Evolutionary conservation across 2,888 invertebrate genomes (phyloP).

Genomic region (Malachius bipustulatus): DNA sequence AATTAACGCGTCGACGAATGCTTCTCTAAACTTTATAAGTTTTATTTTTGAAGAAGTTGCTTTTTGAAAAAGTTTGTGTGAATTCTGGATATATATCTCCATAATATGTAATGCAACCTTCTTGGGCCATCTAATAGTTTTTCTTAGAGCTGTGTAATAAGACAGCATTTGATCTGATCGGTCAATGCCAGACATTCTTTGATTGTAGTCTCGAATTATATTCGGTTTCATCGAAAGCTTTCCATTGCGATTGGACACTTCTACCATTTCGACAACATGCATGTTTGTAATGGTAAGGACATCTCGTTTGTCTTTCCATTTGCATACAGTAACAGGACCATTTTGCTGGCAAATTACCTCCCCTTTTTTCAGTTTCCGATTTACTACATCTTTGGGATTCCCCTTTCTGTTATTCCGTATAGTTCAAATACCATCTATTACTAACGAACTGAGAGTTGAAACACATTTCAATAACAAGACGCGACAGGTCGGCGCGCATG

Average conservation of each 20-base stretch:
- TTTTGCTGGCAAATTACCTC: conserved; percentile 18
- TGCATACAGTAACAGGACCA: conserved; percentile 18
- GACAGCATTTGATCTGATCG: too few species aligned
- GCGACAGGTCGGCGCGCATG: too few species aligned
- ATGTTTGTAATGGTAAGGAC: conserved; percentile 20
- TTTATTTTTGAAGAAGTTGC: conserved; percentile 19
- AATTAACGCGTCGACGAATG: conserved; percentile 18
- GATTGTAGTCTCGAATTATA: conserved; percentile 20
- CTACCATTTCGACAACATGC: conserved; percentile 20
- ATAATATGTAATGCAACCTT: conserved; percentile 11
- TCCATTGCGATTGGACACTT: conserved; percentile 20
- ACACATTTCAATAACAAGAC: too few species aligned
- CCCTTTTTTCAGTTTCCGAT: conserved; percentile 21
- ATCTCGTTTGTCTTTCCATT: too few species aligned
- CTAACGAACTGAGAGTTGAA: too few species aligned
- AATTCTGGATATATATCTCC: conserved; percentile 19
- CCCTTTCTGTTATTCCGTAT: conserved; percentile 16
- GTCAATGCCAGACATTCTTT: conserved; percentile 20
- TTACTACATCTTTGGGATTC: conserved; percentile 18
- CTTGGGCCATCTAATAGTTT: too few species aligned
- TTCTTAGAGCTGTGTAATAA: too few species aligned
- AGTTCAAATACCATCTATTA: too few species aligned
- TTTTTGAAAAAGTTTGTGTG: conserved; percentile 20
- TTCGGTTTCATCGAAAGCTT: conserved; percentile 20
- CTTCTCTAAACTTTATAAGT: conserved; percentile 20